These are phyloP conservation scores for Sula dactylatra DNA, from an alignment of 2,113 vertebrate genomes.

Conservation along the genomic window DNA sequence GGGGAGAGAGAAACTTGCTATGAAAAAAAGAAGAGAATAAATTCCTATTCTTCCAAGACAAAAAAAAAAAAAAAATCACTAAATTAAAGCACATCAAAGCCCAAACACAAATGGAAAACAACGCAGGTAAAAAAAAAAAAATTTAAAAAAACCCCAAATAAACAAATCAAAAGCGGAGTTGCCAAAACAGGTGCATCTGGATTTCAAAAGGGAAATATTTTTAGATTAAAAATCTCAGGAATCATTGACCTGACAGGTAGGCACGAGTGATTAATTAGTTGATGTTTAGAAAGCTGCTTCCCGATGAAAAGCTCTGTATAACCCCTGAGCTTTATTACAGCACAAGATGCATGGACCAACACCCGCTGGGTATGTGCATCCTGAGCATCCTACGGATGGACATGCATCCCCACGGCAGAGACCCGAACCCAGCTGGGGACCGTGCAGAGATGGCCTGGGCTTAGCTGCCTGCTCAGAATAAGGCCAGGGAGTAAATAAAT, in stretches of 20 bases:
- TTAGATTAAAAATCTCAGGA: conserved; percentile 51
- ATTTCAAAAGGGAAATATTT: conserved; percentile 56
- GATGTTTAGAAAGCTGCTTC: conserved; percentile 24
- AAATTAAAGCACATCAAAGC: conserved; percentile 10
- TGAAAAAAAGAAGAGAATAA: not conserved
- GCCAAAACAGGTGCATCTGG: not conserved
- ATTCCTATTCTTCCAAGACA: not conserved
- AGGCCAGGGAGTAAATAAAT: conserved; percentile 15
- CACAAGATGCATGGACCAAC: not conserved
- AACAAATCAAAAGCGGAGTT: not conserved
- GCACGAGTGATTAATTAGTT: conserved; percentile 44
- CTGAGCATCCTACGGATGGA: rapidly evolving
- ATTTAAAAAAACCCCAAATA: not conserved
- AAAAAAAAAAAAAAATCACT: not conserved
- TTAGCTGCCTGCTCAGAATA: not conserved
- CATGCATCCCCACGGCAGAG: not conserved
- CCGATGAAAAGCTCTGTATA: not conserved
- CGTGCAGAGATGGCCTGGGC: not conserved
- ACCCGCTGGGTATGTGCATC: not conserved
- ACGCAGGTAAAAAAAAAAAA: not conserved
- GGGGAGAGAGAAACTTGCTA: not conserved
- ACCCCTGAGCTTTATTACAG: not conserved
- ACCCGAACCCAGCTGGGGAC: not conserved
- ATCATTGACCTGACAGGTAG: conserved; percentile 49
- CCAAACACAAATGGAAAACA: not conserved